Percentiles rank a stretch among this genome's conserved stretches.
phyloP scores from a whole-genome alignment of 2,113 vertebrate genomes.

The Camelus dromedarius region DNA sequence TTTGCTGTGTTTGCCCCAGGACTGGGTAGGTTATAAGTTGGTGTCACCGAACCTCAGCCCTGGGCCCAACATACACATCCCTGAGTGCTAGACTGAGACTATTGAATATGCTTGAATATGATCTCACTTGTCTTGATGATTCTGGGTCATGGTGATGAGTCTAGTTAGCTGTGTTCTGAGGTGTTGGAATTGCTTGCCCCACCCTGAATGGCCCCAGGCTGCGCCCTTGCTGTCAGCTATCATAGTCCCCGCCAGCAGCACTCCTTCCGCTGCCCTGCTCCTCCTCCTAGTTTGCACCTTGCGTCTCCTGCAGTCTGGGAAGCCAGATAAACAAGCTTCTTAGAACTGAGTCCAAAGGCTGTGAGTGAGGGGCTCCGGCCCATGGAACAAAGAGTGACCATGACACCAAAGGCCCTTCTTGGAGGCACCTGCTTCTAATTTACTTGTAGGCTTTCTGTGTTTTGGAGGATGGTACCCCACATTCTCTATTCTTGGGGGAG shows the following conservation, averaged over 20 bases:
- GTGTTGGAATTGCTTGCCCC: not conserved
- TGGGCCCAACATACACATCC: rapidly evolving
- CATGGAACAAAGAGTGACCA: not conserved
- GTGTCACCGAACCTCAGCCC: not conserved
- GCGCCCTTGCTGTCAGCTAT: not conserved
- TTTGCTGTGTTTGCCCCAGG: not conserved
- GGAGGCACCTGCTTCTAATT: not conserved
- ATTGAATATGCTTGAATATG: not conserved
- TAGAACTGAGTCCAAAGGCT: not conserved
- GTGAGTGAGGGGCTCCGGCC: not conserved
- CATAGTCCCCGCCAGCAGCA: not conserved
- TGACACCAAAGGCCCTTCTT: not conserved
- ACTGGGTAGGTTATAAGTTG: not conserved
- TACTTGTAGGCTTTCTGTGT: no score
- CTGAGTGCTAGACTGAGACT: not conserved
- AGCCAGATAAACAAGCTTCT: not conserved
- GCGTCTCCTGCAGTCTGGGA: not conserved
- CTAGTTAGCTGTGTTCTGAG: no score
- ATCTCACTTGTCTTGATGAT: not conserved
- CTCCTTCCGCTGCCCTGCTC: not conserved
- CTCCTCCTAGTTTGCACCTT: not conserved
- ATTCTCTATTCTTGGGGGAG: not conserved
- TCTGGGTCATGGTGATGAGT: not conserved
- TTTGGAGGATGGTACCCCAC: not conserved
- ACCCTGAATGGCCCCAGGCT: not conserved